Evolutionary conservation across 92 coral and sea anemone species (phyloP).

Genomic region (Epizoanthus scotinus): DNA sequence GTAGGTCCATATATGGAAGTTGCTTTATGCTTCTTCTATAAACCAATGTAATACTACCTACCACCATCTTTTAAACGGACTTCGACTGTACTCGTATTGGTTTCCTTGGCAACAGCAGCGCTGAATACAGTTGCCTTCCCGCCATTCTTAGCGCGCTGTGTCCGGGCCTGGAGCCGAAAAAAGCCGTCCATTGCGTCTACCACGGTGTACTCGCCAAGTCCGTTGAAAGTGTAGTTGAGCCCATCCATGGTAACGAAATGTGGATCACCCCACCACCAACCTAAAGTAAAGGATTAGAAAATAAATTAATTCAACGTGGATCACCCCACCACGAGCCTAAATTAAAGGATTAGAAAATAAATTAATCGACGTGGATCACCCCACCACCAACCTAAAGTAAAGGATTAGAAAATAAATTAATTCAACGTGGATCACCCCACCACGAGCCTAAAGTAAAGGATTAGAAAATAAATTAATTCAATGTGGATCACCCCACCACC

Average conservation of each 20-base stretch:
- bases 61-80: conserved; percentile 44
- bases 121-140: conserved; percentile 63
- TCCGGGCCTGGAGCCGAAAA: conserved; percentile 66
- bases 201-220: conserved; percentile 66
- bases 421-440: conserved; percentile 70
- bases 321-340: too few relatives aligned
- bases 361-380: conserved; percentile 73
- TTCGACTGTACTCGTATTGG: conserved; percentile 46
- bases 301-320: too few relatives aligned
- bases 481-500: too few relatives aligned
- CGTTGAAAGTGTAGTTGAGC: conserved; percentile 64
- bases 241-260: conserved; percentile 62
- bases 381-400: conserved; percentile 50
- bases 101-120: conserved; percentile 60
- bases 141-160: conserved; percentile 59
- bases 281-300: conserved; percentile 7
- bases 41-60: neutral
- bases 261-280: conserved; percentile 65
- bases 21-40: too few relatives aligned
- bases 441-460: conserved; percentile 31
- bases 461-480: neutral
- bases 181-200: conserved; percentile 40
- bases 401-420: neutral
- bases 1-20: too few relatives aligned
- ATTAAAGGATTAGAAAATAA: too few relatives aligned